phyloP scores from a whole-genome alignment of 2,113 vertebrate genomes.

The Vulpes ferrilata region DNA sequence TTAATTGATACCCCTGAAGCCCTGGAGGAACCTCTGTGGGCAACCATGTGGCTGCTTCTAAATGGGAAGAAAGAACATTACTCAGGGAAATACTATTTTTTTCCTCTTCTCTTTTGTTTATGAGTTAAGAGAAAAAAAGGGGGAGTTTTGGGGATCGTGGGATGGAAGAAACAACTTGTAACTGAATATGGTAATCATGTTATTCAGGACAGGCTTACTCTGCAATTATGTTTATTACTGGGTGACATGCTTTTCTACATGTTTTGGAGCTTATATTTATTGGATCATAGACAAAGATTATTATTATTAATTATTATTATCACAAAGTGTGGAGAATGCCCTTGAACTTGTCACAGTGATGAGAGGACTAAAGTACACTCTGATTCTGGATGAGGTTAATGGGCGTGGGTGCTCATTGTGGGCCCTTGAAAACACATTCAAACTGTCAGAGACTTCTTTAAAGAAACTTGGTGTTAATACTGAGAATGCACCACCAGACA shows the following conservation, averaged over 20 bases:
- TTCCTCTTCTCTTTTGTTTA: background rate
- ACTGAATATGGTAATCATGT: background rate
- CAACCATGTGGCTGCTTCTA: background rate
- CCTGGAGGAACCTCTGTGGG: background rate
- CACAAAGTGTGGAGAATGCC: background rate
- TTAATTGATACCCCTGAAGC: background rate
- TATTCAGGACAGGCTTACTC: background rate
- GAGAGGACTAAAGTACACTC: background rate
- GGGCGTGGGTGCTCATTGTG: background rate
- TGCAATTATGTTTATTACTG: background rate
- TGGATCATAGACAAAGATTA: background rate
- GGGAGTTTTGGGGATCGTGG: background rate
- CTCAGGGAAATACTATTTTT: background rate
- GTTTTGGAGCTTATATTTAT: background rate
- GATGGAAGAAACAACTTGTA: background rate
- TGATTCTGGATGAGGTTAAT: background rate
- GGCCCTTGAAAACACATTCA: background rate
- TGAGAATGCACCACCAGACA: accelerated
- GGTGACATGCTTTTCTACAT: background rate
- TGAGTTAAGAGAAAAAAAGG: background rate
- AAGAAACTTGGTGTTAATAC: background rate
- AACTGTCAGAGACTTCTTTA: background rate
- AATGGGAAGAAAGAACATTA: background rate
- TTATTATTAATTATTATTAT: background rate
- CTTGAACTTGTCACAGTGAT: background rate